phyloP scores from a whole-genome alignment of 2,113 vertebrate genomes.

The Pseudonaja textilis region DNA sequence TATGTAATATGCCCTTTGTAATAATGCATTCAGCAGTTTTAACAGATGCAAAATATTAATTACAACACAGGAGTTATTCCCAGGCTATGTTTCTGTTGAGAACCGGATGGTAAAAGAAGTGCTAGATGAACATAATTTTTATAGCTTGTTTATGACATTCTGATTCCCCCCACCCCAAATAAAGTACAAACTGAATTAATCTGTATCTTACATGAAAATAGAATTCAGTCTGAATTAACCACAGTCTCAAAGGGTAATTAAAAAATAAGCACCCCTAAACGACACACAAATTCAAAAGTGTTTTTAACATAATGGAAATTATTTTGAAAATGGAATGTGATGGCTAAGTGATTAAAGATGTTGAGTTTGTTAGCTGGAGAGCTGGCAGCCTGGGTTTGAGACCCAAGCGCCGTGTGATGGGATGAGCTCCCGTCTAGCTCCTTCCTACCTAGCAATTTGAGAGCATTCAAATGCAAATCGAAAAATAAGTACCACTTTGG shows the following conservation, averaged over 20 bases:
- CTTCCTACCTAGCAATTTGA: background rate
- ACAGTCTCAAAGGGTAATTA: background rate
- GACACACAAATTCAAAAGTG: background rate
- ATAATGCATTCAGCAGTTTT: conserved; percentile 10
- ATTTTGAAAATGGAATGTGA: background rate
- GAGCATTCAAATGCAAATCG: background rate
- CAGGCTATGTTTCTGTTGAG: conserved; percentile 25
- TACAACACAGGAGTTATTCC: background rate
- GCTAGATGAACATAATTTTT: background rate
- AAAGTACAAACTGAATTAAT: background rate
- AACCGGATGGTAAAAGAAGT: conserved; percentile 18
- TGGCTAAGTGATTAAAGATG: background rate
- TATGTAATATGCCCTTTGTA: background rate
- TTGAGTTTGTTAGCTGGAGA: background rate
- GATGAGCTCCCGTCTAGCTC: background rate
- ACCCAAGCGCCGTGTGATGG: fast-evolving
- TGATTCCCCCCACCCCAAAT: background rate
- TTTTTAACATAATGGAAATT: background rate
- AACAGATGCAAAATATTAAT: conserved; percentile 32
- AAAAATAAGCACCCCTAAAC: background rate
- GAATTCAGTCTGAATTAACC: background rate
- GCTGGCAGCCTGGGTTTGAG: background rate
- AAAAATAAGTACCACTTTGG: background rate
- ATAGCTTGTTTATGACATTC: background rate
- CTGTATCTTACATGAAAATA: background rate